A percentile compares a stretch with the other conserved stretches of the same genome.
These are phyloP conservation scores for Malurus leucopterus DNA, from an alignment of 2,797 vertebrate species.

Conservation along the genomic window DNA sequence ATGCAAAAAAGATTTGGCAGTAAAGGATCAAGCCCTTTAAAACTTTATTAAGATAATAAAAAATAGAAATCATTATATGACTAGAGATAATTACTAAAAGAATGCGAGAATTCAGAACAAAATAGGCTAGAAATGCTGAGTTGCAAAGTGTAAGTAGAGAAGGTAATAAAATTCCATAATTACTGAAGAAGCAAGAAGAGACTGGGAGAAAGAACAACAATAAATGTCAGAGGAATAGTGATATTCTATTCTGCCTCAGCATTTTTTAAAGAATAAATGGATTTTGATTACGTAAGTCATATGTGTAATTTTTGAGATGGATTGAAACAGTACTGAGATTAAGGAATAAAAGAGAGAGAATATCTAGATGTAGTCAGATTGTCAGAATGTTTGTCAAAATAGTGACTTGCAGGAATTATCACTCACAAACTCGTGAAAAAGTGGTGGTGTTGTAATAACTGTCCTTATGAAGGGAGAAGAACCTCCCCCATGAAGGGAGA, in stretches of 20 bases:
- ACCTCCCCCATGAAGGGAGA: neutral
- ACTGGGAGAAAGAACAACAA: neutral
- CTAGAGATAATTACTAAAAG: neutral
- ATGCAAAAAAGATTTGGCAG: neutral
- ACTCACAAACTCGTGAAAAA: neutral
- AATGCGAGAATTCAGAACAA: neutral
- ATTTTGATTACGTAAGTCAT: neutral
- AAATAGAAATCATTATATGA: neutral
- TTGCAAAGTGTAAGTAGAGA: neutral
- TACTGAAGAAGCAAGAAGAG: neutral
- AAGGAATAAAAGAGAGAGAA: neutral
- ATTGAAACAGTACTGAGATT: neutral
- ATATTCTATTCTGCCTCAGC: neutral
- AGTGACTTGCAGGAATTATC: neutral
- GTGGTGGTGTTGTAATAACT: neutral
- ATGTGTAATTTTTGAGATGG: neutral
- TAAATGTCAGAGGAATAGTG: neutral
- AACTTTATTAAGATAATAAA: neutral
- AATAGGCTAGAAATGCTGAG: neutral
- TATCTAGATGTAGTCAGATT: neutral
- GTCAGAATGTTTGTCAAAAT: neutral
- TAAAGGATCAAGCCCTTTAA: neutral
- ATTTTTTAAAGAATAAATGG: neutral
- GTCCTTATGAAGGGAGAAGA: neutral
- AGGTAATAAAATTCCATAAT: neutral